A percentile compares a stretch with the other conserved stretches of the same genome.
These are phyloP conservation scores for Hydropsyche betteni DNA, from an alignment of 2,888 invertebrate species.

Conservation along the genomic window DNA sequence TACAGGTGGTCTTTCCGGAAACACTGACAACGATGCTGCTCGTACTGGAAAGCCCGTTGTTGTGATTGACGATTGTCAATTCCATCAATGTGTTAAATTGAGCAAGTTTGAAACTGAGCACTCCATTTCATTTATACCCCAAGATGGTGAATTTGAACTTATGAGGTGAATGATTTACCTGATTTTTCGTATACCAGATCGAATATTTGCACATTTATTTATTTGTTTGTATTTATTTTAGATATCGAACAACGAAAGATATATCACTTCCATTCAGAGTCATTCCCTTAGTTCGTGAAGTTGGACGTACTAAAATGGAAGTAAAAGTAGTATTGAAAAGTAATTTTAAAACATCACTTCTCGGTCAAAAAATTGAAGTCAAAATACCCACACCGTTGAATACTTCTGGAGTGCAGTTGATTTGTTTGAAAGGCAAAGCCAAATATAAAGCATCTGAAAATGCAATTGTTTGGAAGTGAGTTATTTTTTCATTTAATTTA, in stretches of 20 bases:
- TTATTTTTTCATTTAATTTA: constrained; percentile 52
- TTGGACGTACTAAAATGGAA: constrained; percentile 99
- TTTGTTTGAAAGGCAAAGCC: constrained; percentile 98
- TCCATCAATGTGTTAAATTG: constrained; percentile 99
- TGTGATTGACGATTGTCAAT: constrained; percentile 99
- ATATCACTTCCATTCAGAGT: constrained; percentile 99
- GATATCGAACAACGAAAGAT: constrained; percentile 99
- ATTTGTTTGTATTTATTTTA: constrained; percentile 56
- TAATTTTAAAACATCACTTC: constrained; percentile 96
- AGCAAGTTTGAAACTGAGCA: constrained; percentile 99
- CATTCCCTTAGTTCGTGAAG: constrained; percentile 97
- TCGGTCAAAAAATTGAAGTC: constrained; percentile 99
- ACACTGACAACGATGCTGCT: constrained; percentile 79
- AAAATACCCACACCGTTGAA: constrained; percentile 99
- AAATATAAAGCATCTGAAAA: constrained; percentile 99
- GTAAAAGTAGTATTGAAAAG: constrained; percentile 99
- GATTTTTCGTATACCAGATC: constrained; percentile 9
- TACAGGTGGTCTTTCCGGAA: constrained; percentile 71
- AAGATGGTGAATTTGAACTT: constrained; percentile 99
- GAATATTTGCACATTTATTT: not conserved
- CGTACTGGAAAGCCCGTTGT: constrained; percentile 97
- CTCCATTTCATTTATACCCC: constrained; percentile 99
- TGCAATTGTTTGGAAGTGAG: constrained; percentile 95
- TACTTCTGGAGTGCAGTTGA: constrained; percentile 98
- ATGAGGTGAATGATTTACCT: constrained; percentile 78